Percentiles rank a stretch among this genome's conserved stretches.
These are phyloP conservation scores for Ooceraea biroi DNA, from an alignment of 1,140 invertebrate genomes.

Conservation along the genomic window DNA sequence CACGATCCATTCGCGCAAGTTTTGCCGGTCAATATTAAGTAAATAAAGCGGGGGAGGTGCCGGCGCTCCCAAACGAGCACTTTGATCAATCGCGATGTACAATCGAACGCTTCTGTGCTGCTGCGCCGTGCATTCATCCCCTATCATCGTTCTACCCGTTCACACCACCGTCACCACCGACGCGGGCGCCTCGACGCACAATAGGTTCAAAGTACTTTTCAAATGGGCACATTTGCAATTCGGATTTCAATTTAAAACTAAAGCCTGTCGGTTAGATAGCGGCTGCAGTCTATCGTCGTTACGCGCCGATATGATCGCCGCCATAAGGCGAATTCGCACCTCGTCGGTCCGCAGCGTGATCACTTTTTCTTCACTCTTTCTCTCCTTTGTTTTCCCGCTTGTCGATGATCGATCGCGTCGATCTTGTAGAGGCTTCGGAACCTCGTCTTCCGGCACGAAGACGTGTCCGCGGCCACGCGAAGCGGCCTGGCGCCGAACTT, in stretches of 20 bases:
- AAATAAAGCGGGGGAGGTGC: conserved; percentile 61
- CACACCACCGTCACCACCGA: too few species aligned
- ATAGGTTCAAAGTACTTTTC: conserved; percentile 71
- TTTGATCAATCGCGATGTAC: conserved; percentile 68
- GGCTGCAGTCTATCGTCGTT: conserved; percentile 42
- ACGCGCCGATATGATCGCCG: conserved; percentile 33
- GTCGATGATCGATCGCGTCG: conserved; percentile 27
- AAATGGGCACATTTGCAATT: conserved; percentile 69
- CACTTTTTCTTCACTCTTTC: background rate
- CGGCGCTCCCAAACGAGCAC: conserved; percentile 50
- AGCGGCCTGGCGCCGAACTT: conserved; percentile 66
- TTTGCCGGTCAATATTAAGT: conserved; percentile 62
- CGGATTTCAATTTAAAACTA: conserved; percentile 75
- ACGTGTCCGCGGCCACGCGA: conserved; percentile 39
- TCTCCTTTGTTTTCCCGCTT: background rate
- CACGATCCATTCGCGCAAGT: conserved; percentile 25
- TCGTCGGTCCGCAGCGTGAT: conserved; percentile 5
- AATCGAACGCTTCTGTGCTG: conserved; percentile 56
- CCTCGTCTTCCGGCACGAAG: conserved; percentile 42
- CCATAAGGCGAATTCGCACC: conserved; percentile 43
- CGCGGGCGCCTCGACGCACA: conserved; percentile 13
- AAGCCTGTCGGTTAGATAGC: conserved; percentile 52
- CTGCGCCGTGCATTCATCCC: conserved; percentile 40
- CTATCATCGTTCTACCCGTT: background rate
- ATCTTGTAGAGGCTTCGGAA: background rate